phyloP scores from a whole-genome alignment of 2,888 invertebrate species.

The Phasia obesa region DNA sequence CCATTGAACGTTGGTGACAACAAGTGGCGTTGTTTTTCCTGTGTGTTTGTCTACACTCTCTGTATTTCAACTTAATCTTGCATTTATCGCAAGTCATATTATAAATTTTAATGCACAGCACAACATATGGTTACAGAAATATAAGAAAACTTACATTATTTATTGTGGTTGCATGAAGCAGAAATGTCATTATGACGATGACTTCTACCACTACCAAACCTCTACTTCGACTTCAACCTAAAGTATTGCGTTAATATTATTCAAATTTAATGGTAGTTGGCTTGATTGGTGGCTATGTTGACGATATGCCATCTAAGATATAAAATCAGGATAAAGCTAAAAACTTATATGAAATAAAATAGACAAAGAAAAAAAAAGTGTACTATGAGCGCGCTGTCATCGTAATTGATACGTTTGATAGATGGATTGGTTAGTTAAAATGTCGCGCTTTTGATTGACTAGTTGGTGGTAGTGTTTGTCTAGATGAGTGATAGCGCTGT shows the following conservation, averaged over 20 bases:
- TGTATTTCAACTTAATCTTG: conserved; percentile 42
- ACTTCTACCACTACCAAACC: conserved; percentile 14
- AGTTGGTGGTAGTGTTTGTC: conserved; percentile 48
- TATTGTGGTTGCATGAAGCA: conserved; percentile 43
- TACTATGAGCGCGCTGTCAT: conserved; percentile 75
- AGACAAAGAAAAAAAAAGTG: conserved; percentile 61
- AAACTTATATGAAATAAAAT: conserved; percentile 55
- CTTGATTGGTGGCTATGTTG: conserved; percentile 69
- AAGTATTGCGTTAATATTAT: conserved; percentile 67
- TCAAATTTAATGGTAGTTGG: conserved; percentile 71
- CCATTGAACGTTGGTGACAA: conserved; percentile 64
- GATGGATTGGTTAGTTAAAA: conserved; percentile 76
- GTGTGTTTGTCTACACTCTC: conserved; percentile 23
- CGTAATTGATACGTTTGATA: conserved; percentile 81
- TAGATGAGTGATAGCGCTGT: conserved; percentile 64
- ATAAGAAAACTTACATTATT: conserved; percentile 26
- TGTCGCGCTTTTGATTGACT: conserved; percentile 70
- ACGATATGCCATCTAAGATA: conserved; percentile 70
- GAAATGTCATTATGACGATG: conserved; percentile 33
- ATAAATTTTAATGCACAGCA: conserved; percentile 62
- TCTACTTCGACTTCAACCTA: neutral
- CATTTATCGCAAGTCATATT: conserved; percentile 65
- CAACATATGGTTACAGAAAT: conserved; percentile 54
- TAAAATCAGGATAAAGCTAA: conserved; percentile 63
- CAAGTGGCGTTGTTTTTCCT: conserved; percentile 60